Percentiles rank a stretch among this genome's conserved stretches.
phyloP scores from a whole-genome alignment of 2,888 invertebrate genomes.

The Drosophila percnosoma region DNA sequence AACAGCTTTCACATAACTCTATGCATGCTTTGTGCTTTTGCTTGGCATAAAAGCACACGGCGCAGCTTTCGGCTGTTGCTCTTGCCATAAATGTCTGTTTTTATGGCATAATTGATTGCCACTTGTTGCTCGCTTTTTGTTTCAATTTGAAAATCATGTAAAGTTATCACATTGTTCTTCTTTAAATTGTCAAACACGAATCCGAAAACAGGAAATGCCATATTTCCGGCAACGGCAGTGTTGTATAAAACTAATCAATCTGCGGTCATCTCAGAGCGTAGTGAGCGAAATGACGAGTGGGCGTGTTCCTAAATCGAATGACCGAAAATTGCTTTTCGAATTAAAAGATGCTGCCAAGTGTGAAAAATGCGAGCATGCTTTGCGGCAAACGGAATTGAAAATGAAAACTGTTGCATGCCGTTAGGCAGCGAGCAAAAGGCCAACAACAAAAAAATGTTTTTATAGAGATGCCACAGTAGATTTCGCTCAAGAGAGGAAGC shows the following conservation, averaged over 20 bases:
- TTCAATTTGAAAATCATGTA: neutral
- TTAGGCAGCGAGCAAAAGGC: slow-evolving; percentile 33
- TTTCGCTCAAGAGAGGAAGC: neutral
- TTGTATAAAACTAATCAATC: slow-evolving; percentile 49
- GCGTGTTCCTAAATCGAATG: slow-evolving; percentile 26
- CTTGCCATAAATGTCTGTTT: slow-evolving; percentile 20
- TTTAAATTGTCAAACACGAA: slow-evolving; percentile 13
- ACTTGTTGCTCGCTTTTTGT: slow-evolving; percentile 51
- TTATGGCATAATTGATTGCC: slow-evolving; percentile 24
- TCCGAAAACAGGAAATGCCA: slow-evolving; percentile 13
- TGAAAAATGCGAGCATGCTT: slow-evolving; percentile 54
- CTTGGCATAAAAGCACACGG: slow-evolving; percentile 29
- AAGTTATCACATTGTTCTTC: slow-evolving; percentile 3
- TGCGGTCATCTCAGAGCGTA: slow-evolving; percentile 24
- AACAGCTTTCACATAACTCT: slow-evolving; percentile 31
- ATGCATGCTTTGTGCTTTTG: slow-evolving; percentile 25
- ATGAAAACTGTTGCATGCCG: slow-evolving; percentile 72
- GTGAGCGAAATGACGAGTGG: neutral
- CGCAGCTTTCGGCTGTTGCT: slow-evolving; percentile 27
- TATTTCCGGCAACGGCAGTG: slow-evolving; percentile 23
- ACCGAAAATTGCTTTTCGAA: slow-evolving; percentile 67
- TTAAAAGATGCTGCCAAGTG: slow-evolving; percentile 68
- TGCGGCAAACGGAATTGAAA: slow-evolving; percentile 50
- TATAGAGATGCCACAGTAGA: neutral
- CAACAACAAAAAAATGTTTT: slow-evolving; percentile 11